phyloP scores from a whole-genome alignment of 2,888 invertebrate species.

The Eupithecia abbreviata region DNA sequence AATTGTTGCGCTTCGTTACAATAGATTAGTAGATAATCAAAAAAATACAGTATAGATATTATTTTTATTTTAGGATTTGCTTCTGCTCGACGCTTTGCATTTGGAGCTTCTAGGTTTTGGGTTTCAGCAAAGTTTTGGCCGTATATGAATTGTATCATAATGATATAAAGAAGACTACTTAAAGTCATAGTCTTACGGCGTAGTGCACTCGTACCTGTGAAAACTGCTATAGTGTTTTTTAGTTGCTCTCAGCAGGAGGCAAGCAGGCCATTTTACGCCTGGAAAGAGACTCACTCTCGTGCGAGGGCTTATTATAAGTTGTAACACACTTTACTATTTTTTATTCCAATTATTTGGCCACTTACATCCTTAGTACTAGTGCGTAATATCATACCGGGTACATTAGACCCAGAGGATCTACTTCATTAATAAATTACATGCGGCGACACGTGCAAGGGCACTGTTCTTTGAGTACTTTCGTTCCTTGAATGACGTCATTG shows the following conservation, averaged over 20 bases:
- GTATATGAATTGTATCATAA: too few relatives aligned
- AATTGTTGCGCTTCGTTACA: conserved; percentile 41
- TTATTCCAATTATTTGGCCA: conserved; percentile 3
- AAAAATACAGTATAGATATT: too few relatives aligned
- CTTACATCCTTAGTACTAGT: not conserved
- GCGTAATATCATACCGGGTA: conserved; percentile 34
- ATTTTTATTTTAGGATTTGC: not conserved
- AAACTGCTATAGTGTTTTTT: not conserved
- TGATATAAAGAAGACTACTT: too few relatives aligned
- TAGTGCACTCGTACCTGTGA: not conserved
- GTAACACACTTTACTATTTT: not conserved
- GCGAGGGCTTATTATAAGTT: not conserved
- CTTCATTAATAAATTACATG: conserved; percentile 66
- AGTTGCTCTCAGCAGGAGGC: not conserved
- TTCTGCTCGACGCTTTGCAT: not conserved
- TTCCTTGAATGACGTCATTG: conserved; percentile 10
- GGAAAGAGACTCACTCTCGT: not conserved
- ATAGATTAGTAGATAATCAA: not conserved
- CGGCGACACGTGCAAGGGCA: conserved; percentile 63
- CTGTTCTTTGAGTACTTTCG: conserved; percentile 25
- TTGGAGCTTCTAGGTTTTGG: not conserved
- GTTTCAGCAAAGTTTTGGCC: too few relatives aligned
- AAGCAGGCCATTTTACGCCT: not conserved
- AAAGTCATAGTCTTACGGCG: too few relatives aligned
- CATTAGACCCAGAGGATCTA: conserved; percentile 49